Evolutionary conservation across 2,797 vertebrate genomes (phyloP).

Genomic region (Hyperoplus lanceolatus): DNA sequence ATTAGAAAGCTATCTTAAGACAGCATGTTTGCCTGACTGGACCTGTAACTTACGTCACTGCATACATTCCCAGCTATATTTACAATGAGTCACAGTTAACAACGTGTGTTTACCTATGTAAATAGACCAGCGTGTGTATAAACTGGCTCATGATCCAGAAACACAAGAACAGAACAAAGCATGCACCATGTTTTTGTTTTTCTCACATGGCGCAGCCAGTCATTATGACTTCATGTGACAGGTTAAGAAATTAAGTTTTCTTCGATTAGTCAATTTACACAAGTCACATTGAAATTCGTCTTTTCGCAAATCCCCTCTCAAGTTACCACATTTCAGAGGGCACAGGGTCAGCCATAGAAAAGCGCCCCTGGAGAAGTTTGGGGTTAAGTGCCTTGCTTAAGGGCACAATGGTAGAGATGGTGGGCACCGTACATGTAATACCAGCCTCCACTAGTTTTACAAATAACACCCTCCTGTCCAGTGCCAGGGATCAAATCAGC

Average conservation of each 20-base stretch:
- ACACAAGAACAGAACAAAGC: conserved; percentile 14
- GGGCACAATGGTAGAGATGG: too few relatives aligned
- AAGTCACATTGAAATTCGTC: too few relatives aligned
- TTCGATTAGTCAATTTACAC: too few relatives aligned
- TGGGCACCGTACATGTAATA: too few relatives aligned
- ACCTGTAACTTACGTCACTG: conserved; percentile 47
- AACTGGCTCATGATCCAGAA: conserved; percentile 22
- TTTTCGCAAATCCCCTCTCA: too few relatives aligned
- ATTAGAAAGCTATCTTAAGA: conserved; percentile 28
- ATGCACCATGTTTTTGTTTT: background rate
- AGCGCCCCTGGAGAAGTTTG: too few relatives aligned
- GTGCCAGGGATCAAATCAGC: too few relatives aligned
- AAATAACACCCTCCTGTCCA: too few relatives aligned
- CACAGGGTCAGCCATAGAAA: too few relatives aligned
- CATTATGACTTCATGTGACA: background rate
- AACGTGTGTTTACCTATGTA: conserved; percentile 61
- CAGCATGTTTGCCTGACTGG: conserved; percentile 55
- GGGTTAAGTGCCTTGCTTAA: too few relatives aligned
- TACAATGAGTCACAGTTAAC: conserved; percentile 47
- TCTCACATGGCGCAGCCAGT: conserved; percentile 1
- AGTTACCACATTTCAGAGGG: too few relatives aligned
- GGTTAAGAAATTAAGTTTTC: background rate
- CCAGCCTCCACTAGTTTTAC: too few relatives aligned
- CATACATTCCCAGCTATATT: conserved; percentile 52
- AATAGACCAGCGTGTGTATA: conserved; percentile 39